Evolutionary conservation across 2,888 invertebrate genomes (phyloP), one percentile per base, ranked within the genome.

Genomic region (Tinea trinotella): DNA sequence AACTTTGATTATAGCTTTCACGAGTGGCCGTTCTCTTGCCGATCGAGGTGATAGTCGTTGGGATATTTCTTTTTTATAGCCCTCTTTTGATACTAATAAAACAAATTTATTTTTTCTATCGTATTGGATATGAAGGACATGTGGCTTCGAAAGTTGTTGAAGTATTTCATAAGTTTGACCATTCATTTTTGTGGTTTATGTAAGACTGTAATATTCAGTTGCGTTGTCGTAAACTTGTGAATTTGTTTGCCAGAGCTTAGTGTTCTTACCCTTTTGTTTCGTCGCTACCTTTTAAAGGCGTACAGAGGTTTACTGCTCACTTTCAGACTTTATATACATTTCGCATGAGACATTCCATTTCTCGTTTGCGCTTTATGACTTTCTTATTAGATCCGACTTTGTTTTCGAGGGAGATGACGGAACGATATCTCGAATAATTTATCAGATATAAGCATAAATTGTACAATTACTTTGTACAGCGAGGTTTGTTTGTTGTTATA

Each of bases 1-100:
- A 83, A 84, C 80, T 84, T 83, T 82, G 83, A 82, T 84, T 84
- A 82, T 83, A 77, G 80, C 76, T 65, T 77, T 79, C 80, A 76
- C 75, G 77, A 83, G 75, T 77, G 71, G 76, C 64, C 30, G 30
- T 30, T 30, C 7, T 30, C 30, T 30, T n/a, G 30, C 30, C 76
- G 73, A 79, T 77, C 71, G 79, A 80, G 76, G 82, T 76, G 79
- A 83, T 83, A 82, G 79, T 76, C 74, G 74, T 64, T 62, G 61
- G 65, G 68, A 76, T 79, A 82, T 82, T 78, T 81, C 80, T 74
- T 74, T 83, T 84, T 82, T 83, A 82, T 76, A 68, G 67, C 76
- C 71, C 71, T 73, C 72, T 82, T 82, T 53, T 81, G 7, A 78
- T 83, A 79, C 74, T 80, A 80, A 80, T 84, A 84, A 82, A 80